These are phyloP conservation scores for Lagopus muta DNA, from an alignment of 2,113 vertebrate genomes.

Conservation along the genomic window DNA sequence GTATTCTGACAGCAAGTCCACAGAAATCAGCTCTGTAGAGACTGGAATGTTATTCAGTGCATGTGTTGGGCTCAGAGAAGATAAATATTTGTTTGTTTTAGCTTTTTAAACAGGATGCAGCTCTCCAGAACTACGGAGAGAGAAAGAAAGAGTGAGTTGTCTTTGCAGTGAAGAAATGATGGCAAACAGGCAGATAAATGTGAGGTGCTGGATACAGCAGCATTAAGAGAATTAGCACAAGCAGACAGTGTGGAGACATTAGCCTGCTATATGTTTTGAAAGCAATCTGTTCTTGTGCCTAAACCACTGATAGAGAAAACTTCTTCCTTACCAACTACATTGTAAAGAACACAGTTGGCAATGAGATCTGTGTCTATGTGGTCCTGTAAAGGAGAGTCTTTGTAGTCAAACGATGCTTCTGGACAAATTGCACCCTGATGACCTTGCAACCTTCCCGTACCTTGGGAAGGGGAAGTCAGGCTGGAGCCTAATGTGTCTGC, in stretches of 20 bases:
- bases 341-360: constrained; percentile 31
- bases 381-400: constrained; percentile 34
- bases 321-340: constrained; percentile 31
- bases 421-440: constrained; percentile 40
- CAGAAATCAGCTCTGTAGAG: background rate
- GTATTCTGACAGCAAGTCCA: background rate
- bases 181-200: background rate
- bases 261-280: background rate
- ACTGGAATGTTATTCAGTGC: background rate
- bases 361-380: background rate
- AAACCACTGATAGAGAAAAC: background rate
- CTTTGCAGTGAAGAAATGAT: background rate
- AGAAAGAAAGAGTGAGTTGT: background rate
- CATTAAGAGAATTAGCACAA: background rate
- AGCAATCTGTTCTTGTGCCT: background rate
- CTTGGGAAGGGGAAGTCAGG: background rate
- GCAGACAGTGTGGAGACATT: constrained; percentile 32
- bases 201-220: background rate
- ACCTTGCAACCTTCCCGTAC: background rate
- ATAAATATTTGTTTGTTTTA: background rate
- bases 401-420: background rate
- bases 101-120: background rate
- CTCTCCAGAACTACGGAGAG: background rate
- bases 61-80: background rate
- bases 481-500: constrained; percentile 28